A percentile compares a stretch with the other conserved stretches of the same genome.
These are phyloP conservation scores for Macaca mulatta DNA, from an alignment of 2,113 vertebrate species.

Conservation along the genomic window DNA sequence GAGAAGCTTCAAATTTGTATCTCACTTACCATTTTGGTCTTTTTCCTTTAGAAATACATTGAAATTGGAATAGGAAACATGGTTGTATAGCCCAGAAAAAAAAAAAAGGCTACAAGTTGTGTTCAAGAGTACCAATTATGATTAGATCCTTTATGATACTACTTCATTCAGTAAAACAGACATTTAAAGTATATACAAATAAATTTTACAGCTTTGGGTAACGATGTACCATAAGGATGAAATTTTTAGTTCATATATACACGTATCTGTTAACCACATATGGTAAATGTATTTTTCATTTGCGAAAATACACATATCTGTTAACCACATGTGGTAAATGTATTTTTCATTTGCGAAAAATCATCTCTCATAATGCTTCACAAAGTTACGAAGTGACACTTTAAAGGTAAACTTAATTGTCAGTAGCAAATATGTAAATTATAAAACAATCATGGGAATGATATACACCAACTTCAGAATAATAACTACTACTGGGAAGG, in stretches of 20 bases:
- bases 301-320: slow-evolving; percentile 15
- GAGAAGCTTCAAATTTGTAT: slow-evolving; percentile 11
- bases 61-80: slow-evolving; percentile 17
- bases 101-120: background rate
- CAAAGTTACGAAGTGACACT: slow-evolving; percentile 3
- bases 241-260: slow-evolving; percentile 10
- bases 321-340: background rate
- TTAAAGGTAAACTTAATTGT: slow-evolving; percentile 31
- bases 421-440: slow-evolving; percentile 10
- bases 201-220: slow-evolving; percentile 23
- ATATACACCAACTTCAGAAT: background rate
- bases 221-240: background rate
- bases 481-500: background rate
- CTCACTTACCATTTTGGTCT: background rate
- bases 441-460: background rate
- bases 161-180: background rate
- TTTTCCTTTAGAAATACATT: slow-evolving; percentile 32
- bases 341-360: slow-evolving; percentile 52
- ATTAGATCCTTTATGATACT: background rate
- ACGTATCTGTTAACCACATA: slow-evolving; percentile 3
- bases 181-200: background rate
- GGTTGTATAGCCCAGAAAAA: background rate
- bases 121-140: background rate
- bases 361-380: background rate
- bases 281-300: slow-evolving; percentile 1